phyloP scores from a whole-genome alignment of 2,797 vertebrate species.

The Ctenochaetus hawaiiensis region DNA sequence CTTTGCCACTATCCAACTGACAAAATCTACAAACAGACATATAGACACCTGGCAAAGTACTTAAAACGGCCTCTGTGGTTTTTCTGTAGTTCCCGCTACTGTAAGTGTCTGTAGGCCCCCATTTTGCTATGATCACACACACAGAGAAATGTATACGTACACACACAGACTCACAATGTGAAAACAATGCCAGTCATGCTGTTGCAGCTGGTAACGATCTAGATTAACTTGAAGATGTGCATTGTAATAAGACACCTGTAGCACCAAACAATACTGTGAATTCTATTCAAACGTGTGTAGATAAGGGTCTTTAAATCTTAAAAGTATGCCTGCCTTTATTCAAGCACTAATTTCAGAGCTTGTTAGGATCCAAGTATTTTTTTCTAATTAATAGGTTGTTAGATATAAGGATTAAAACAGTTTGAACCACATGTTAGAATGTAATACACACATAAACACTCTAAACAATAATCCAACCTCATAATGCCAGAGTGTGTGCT shows the following conservation, averaged over 20 bases:
- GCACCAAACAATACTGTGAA: conserved; percentile 36
- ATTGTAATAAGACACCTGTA: conserved; percentile 13
- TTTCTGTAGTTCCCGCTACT: too few species aligned
- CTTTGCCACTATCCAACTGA: too few species aligned
- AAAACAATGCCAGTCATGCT: too few species aligned
- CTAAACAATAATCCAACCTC: not conserved
- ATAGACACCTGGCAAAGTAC: too few species aligned
- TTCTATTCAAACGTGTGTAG: conserved; percentile 29
- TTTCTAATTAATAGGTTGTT: conserved; percentile 19
- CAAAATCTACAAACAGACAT: too few species aligned
- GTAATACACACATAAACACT: not conserved
- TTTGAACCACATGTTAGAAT: not conserved
- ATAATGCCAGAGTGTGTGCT: conserved; percentile 10
- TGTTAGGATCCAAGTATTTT: not conserved
- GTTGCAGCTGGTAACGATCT: not conserved
- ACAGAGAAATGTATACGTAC: too few species aligned
- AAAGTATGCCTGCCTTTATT: conserved; percentile 17
- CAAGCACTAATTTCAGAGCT: conserved; percentile 10
- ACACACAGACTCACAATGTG: too few species aligned
- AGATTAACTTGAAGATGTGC: conserved; percentile 16
- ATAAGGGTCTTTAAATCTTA: conserved; percentile 5
- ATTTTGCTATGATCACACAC: too few species aligned
- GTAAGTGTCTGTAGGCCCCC: too few species aligned
- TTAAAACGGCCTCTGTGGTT: too few species aligned
- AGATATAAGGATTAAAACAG: not conserved